These are phyloP conservation scores for Hypercompe scribonia DNA, from an alignment of 2,888 invertebrate species.

Conservation along the genomic window DNA sequence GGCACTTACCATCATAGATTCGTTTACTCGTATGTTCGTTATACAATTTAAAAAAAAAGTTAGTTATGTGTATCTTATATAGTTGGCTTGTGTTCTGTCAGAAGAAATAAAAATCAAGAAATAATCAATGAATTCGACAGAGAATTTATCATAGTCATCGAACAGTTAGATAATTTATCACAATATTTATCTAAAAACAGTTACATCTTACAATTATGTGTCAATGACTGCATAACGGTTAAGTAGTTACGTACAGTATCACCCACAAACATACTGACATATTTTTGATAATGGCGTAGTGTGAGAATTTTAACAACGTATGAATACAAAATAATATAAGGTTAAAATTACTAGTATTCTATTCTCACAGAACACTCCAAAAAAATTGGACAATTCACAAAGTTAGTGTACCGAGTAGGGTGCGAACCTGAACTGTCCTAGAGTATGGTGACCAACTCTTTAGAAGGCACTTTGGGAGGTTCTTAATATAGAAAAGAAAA, in stretches of 20 bases:
- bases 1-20: too few relatives aligned
- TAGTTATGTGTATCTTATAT: too few relatives aligned
- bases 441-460: too few relatives aligned
- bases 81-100: too few relatives aligned
- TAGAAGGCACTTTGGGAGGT: too few relatives aligned
- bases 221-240: slow-evolving; percentile 8
- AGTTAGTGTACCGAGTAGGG: too few relatives aligned
- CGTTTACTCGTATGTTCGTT: too few relatives aligned
- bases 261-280: slow-evolving; percentile 20
- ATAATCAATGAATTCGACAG: too few relatives aligned
- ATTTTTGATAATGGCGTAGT: not conserved
- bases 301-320: slow-evolving; percentile 1
- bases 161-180: slow-evolving; percentile 4
- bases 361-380: not conserved
- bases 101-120: too few relatives aligned
- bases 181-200: slow-evolving; percentile 11
- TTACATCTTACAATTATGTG: slow-evolving; percentile 4
- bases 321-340: not conserved
- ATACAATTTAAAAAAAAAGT: too few relatives aligned
- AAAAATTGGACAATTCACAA: not conserved
- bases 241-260: slow-evolving; percentile 5
- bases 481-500: too few relatives aligned
- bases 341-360: not conserved
- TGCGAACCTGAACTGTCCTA: too few relatives aligned
- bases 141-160: not conserved